These are phyloP conservation scores for Cecidostiba fungosa DNA, from an alignment of 2,888 invertebrate species.

Conservation along the genomic window DNA sequence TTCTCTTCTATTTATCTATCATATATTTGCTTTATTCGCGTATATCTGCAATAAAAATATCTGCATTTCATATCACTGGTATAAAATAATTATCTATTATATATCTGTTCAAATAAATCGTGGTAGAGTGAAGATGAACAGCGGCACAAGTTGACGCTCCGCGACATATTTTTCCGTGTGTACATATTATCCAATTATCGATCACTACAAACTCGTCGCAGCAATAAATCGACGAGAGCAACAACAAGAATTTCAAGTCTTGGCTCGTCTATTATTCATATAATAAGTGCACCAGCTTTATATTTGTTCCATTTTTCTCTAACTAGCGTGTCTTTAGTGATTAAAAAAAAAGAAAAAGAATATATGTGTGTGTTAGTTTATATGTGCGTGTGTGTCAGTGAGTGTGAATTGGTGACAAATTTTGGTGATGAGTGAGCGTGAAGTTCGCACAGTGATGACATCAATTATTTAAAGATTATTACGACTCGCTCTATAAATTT, in stretches of 20 bases:
- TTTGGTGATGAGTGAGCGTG: slow-evolving; percentile 62
- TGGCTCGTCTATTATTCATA: slow-evolving; percentile 58
- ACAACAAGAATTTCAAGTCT: slow-evolving; percentile 50
- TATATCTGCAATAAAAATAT: slow-evolving; percentile 59
- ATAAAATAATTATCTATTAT: slow-evolving; percentile 57
- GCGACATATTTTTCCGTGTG: slow-evolving; percentile 40
- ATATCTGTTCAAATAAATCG: slow-evolving; percentile 44
- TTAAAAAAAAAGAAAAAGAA: slow-evolving; percentile 41
- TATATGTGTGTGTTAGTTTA: slow-evolving; percentile 30
- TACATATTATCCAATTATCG: slow-evolving; percentile 55
- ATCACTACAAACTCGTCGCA: slow-evolving; percentile 54
- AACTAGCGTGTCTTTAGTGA: slow-evolving; percentile 55
- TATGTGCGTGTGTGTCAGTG: slow-evolving; percentile 54
- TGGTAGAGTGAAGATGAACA: slow-evolving; percentile 21
- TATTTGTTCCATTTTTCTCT: slow-evolving; percentile 55
- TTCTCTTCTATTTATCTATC: slow-evolving; percentile 26
- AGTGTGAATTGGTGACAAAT: slow-evolving; percentile 59
- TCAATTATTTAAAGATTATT: slow-evolving; percentile 61
- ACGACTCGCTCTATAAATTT: slow-evolving; percentile 56
- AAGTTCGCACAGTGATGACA: slow-evolving; percentile 66
- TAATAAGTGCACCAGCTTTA: slow-evolving; percentile 62
- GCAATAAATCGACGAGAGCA: slow-evolving; percentile 51
- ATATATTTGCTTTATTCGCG: slow-evolving; percentile 38
- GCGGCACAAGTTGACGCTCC: slow-evolving; percentile 33
- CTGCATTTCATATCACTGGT: slow-evolving; percentile 34